A percentile compares a stretch with the other conserved stretches of the same genome.
Conservation (phyloP, 1,140 invertebrate genomes). For the Listronotus bonariensis region DNA sequence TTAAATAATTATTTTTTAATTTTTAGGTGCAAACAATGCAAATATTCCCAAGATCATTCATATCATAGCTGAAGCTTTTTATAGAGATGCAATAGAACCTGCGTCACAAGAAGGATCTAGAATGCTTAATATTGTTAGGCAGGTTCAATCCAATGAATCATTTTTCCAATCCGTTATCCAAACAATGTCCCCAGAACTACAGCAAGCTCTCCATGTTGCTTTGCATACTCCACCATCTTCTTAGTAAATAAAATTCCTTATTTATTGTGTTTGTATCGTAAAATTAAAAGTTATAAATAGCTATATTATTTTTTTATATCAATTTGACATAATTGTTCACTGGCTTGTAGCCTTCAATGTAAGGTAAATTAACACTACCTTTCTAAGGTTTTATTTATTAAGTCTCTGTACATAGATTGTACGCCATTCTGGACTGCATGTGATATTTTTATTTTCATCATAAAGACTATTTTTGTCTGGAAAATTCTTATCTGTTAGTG, state of each 20-base stretch:
- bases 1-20: neutral
- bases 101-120: constrained; percentile 67
- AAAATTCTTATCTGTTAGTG: constrained; percentile 14
- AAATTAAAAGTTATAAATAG: constrained; percentile 32
- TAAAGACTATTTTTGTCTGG: neutral
- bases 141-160: constrained; percentile 80
- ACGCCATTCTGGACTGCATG: constrained; percentile 44
- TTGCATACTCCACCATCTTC: constrained; percentile 51
- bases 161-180: constrained; percentile 83
- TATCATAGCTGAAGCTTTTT: constrained; percentile 88
- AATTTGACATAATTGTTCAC: constrained; percentile 12
- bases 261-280: constrained; percentile 36
- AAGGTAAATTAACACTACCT: constrained; percentile 20
- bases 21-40: constrained; percentile 71
- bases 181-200: constrained; percentile 76
- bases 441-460: constrained; percentile 43
- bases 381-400: constrained; percentile 21
- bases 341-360: constrained; percentile 6
- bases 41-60: constrained; percentile 88
- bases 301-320: constrained; percentile 30
- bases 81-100: constrained; percentile 76
- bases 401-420: constrained; percentile 36
- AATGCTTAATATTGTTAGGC: constrained; percentile 75
- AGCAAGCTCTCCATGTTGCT: constrained; percentile 78
- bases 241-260: constrained; percentile 32